phyloP scores from a whole-genome alignment of 2,113 vertebrate species.

The Poecilia latipinna region DNA sequence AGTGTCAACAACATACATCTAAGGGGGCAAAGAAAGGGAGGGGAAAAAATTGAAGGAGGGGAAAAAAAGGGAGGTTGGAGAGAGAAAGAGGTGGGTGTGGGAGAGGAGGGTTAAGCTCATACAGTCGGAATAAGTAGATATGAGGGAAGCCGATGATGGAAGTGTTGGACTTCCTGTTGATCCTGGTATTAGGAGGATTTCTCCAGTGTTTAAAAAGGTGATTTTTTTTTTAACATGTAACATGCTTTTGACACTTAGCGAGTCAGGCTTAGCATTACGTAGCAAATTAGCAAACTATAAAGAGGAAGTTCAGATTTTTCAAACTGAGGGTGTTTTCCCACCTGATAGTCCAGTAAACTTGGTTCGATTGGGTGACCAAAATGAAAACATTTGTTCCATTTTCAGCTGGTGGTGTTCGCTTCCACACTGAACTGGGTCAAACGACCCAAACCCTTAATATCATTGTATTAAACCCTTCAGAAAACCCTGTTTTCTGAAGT shows the following conservation, averaged over 20 bases:
- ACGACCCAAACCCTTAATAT: too few species aligned
- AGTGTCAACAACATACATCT: conserved; percentile 75
- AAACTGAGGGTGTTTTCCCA: too few species aligned
- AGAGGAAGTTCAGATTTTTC: not conserved
- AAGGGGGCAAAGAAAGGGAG: conserved; percentile 61
- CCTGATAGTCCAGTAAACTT: too few species aligned
- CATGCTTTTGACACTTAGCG: conserved; percentile 12
- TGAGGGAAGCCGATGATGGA: conserved; percentile 59
- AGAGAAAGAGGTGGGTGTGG: conserved; percentile 36
- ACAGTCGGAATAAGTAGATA: conserved; percentile 71
- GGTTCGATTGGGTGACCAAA: too few species aligned
- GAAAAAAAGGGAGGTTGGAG: conserved; percentile 54
- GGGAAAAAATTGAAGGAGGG: conserved; percentile 50
- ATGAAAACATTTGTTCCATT: too few species aligned
- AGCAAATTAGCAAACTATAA: conserved; percentile 46
- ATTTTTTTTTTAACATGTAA: conserved; percentile 28
- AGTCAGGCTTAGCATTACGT: conserved; percentile 16
- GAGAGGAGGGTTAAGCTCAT: conserved; percentile 67
- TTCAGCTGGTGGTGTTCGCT: too few species aligned
- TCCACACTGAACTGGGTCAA: too few species aligned
- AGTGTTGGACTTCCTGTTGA: conserved; percentile 50
- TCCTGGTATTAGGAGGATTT: conserved; percentile 50
- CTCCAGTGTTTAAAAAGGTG: conserved; percentile 24
- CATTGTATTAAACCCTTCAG: too few species aligned
- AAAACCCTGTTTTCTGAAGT: too few species aligned